Evolutionary conservation across 2,797 vertebrate genomes (phyloP), one percentile per base, ranked within the genome.

Genomic region (Argentina silus): DNA sequence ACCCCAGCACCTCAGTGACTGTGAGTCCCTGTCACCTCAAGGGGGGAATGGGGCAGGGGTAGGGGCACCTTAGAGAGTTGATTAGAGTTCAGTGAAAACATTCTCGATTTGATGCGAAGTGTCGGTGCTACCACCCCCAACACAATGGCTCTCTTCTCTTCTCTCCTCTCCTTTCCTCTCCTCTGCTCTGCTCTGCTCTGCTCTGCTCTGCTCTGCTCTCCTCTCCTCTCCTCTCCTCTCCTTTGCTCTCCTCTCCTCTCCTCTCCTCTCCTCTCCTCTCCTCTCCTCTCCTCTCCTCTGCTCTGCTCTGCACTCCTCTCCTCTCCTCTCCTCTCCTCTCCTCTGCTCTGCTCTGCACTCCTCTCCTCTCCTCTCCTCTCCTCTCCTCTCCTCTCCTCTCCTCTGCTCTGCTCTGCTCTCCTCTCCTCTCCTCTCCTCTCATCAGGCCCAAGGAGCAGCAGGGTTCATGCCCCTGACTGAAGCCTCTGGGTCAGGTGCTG

Each of bases 371-470:
- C 89, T 89, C 93, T 84, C 83, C 91, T 92, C 91, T 89, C 83
- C 90, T 90, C 87, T 90, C 89, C 27, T 86, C 86, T 89, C 90
- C 84, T 89, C 84, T 88, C 85, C 84, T 91, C 81, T 89, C 81
- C 92, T 86, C 82, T 59, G 3, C 0, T 10, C 27, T 44, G 7
- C 53, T 6, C 15, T 68, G 3, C 91, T 85, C 90, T 91, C 75
- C 77, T n/a, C 76, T 91, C 89, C 89, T 89, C 93, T 84, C 83
- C 84, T 89, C 84, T 88, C 85, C 84, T 91, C 81, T 89, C 81
- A 92, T 86, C 82, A 97, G 95, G 91, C 93, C 87, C 93, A 95
- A 86, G 90, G 94, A 85, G 90, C 95, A 73, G 88, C 94, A 89
- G 86, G 85, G 76, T 95, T 96, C 91, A 93, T 95, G 93, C 76